Conservation (phyloP, 1,140 invertebrate genomes). For the Microvelia longipes region DNA sequence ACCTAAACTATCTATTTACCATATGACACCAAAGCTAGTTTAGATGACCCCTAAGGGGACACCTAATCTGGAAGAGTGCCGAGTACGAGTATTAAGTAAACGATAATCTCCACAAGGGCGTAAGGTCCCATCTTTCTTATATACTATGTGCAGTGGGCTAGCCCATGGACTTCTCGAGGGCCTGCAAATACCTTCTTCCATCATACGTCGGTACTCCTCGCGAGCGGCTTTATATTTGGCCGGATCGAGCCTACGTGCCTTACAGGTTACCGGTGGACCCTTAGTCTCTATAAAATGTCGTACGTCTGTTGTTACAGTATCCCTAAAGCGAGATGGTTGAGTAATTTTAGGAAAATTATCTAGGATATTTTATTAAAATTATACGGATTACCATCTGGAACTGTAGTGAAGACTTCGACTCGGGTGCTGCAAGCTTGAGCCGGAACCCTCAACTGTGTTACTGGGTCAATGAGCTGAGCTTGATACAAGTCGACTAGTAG, state of each 20-base stretch:
- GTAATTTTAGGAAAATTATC: not conserved
- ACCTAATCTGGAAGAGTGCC: no score
- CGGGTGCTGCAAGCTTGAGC: not conserved
- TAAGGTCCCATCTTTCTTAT: conserved; percentile 33
- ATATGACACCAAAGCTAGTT: no score
- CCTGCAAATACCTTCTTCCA: conserved; percentile 23
- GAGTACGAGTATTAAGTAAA: conserved; percentile 15
- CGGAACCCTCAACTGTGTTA: not conserved
- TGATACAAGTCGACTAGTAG: not conserved
- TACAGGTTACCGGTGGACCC: conserved; percentile 27
- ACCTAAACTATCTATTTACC: no score
- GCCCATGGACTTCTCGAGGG: conserved; percentile 30
- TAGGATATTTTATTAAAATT: not conserved
- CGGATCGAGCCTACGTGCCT: conserved; percentile 28
- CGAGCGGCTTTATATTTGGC: conserved; percentile 17
- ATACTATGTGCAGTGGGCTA: conserved; percentile 30
- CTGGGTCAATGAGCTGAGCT: not conserved
- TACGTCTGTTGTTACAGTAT: not conserved
- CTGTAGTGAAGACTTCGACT: not conserved
- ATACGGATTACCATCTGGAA: not conserved
- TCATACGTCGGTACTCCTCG: conserved; percentile 24
- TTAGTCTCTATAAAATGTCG: not conserved
- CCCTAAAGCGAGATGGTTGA: not conserved
- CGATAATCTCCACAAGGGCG: conserved; percentile 26
- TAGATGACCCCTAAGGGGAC: no score